Conservation (phyloP, 2,888 invertebrate genomes). For the Noctua pronuba region DNA sequence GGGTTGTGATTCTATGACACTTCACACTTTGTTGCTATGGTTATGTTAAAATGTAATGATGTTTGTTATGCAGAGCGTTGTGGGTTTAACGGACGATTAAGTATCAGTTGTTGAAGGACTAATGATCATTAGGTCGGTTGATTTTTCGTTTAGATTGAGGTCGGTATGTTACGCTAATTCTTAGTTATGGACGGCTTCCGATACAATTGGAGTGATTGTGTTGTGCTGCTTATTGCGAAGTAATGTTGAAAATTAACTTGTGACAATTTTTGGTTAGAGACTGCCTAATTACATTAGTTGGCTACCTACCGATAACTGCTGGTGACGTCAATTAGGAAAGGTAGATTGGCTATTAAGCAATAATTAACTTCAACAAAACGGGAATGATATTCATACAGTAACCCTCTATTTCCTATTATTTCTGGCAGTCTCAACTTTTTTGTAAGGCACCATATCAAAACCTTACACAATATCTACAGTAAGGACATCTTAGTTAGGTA, state of each 20-base stretch:
- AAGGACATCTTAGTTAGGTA: not conserved
- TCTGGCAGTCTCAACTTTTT: not conserved
- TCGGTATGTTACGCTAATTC: constrained; percentile 2
- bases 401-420: not conserved
- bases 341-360: not conserved
- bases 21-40: constrained; percentile 12
- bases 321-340: not conserved
- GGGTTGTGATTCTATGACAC: not conserved
- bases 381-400: no score
- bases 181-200: not conserved
- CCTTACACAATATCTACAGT: not conserved
- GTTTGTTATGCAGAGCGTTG: not conserved
- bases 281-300: constrained; percentile 3
- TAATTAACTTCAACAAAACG: not conserved
- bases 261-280: not conserved
- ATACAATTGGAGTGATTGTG: not conserved
- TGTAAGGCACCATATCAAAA: not conserved
- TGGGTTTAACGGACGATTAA: not conserved
- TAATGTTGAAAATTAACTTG: not conserved
- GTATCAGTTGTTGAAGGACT: not conserved
- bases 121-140: not conserved
- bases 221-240: not conserved
- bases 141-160: constrained; percentile 17
- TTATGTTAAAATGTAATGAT: not conserved
- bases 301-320: not conserved